Conservation (phyloP, 2,888 invertebrate species). For the Thymelicus lineola region DNA sequence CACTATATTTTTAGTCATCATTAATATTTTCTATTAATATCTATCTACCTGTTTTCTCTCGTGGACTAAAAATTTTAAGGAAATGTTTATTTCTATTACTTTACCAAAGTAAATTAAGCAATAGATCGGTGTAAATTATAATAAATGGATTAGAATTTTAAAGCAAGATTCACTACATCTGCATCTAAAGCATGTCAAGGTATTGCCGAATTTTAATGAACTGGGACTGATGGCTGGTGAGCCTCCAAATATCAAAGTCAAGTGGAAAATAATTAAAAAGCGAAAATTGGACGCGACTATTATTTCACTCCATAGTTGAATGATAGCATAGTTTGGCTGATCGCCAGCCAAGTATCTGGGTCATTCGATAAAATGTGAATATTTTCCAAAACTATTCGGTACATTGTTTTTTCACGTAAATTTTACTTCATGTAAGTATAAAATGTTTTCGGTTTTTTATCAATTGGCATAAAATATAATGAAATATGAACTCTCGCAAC, state of each 20-base stretch:
- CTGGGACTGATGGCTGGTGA: slow-evolving; percentile 43
- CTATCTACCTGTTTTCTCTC: no score
- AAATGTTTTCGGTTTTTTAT: not conserved
- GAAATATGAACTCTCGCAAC: not conserved
- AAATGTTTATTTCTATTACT: no score
- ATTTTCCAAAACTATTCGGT: slow-evolving; percentile 52
- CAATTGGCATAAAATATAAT: not conserved
- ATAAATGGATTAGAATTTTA: not conserved
- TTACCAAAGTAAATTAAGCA: no score
- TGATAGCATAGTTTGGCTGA: slow-evolving; percentile 73
- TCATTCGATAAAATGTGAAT: slow-evolving; percentile 61
- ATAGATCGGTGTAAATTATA: no score
- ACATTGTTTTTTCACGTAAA: slow-evolving; percentile 46
- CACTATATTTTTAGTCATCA: no score
- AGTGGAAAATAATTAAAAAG: slow-evolving; percentile 77
- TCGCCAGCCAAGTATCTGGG: slow-evolving; percentile 73
- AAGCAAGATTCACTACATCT: not conserved
- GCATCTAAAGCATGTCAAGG: slow-evolving; percentile 45
- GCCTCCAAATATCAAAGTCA: slow-evolving; percentile 63
- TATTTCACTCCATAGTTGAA: slow-evolving; percentile 69
- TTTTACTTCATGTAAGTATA: slow-evolving; percentile 5
- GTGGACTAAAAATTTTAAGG: no score
- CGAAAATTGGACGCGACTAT: slow-evolving; percentile 72
- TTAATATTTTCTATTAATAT: no score
- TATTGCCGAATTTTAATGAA: slow-evolving; percentile 46